Evolutionary conservation across 2,888 invertebrate species (phyloP).

Genomic region (Drosophila glabriapex): DNA sequence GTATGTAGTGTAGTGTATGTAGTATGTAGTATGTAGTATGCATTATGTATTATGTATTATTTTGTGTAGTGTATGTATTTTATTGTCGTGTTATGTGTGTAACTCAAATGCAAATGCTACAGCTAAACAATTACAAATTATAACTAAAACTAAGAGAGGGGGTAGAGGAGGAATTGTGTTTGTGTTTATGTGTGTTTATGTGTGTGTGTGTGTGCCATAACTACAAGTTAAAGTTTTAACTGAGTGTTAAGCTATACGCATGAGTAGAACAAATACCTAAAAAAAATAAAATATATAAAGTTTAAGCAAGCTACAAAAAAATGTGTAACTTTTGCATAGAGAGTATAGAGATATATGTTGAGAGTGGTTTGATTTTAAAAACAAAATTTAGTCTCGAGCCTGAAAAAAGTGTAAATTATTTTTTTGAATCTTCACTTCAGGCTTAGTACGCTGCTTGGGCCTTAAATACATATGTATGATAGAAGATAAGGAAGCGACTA

Average conservation of each 20-base stretch:
- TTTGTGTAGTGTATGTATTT: constrained; percentile 31
- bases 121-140: constrained; percentile 60
- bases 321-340: not conserved
- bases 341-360: not conserved
- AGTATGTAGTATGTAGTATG: not conserved
- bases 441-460: constrained; percentile 15
- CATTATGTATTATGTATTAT: not conserved
- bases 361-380: not conserved
- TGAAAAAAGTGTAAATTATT: not conserved
- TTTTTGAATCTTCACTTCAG: constrained; percentile 2
- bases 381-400: constrained; percentile 12
- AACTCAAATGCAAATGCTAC: constrained; percentile 74
- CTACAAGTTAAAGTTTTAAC: constrained; percentile 39
- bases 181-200: not conserved
- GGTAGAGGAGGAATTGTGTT: constrained; percentile 11
- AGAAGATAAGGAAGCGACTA: constrained; percentile 26
- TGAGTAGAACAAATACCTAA: constrained; percentile 15
- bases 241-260: constrained; percentile 37
- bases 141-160: constrained; percentile 41
- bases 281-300: constrained; percentile 4
- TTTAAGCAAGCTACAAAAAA: constrained; percentile 45
- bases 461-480: constrained; percentile 9
- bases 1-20: constrained; percentile 3
- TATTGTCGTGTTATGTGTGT: constrained; percentile 48
- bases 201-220: constrained; percentile 13